Conservation (phyloP, 1,140 invertebrate species). For the Drosophila paulistorum region DNA sequence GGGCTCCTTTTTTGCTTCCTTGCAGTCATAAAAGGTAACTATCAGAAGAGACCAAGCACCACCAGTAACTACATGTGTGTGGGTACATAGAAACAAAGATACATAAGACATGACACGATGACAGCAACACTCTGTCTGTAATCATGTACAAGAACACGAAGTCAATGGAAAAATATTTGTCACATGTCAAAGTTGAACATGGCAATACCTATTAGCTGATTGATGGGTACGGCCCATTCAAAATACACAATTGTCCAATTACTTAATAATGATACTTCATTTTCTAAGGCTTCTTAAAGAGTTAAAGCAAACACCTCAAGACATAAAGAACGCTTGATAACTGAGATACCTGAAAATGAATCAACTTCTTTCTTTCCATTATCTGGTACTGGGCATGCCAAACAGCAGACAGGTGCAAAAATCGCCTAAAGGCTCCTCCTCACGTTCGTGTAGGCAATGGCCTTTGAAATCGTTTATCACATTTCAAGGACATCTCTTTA, state of each 20-base stretch:
- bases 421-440: constrained; percentile 27
- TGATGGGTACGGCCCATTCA: too few species aligned
- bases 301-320: too few species aligned
- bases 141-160: constrained; percentile 30
- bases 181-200: background rate
- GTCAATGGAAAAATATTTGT: constrained; percentile 18
- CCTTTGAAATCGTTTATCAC: constrained; percentile 12
- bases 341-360: background rate
- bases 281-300: too few species aligned
- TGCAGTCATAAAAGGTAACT: constrained; percentile 41
- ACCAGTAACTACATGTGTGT: constrained; percentile 18
- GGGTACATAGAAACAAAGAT: constrained; percentile 41
- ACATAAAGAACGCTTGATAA: too few species aligned
- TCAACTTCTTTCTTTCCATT: background rate
- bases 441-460: background rate
- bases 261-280: too few species aligned
- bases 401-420: constrained; percentile 33
- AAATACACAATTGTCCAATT: too few species aligned
- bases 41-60: constrained; percentile 22
- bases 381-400: background rate
- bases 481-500: constrained; percentile 43
- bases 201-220: too few species aligned
- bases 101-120: constrained; percentile 31
- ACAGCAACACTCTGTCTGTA: constrained; percentile 37
- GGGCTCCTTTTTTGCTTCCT: constrained; percentile 8